Percentiles rank a stretch among this genome's conserved stretches.
phyloP scores from a whole-genome alignment of 2,113 vertebrate genomes.

The Greenwoodochromis staneri region DNA sequence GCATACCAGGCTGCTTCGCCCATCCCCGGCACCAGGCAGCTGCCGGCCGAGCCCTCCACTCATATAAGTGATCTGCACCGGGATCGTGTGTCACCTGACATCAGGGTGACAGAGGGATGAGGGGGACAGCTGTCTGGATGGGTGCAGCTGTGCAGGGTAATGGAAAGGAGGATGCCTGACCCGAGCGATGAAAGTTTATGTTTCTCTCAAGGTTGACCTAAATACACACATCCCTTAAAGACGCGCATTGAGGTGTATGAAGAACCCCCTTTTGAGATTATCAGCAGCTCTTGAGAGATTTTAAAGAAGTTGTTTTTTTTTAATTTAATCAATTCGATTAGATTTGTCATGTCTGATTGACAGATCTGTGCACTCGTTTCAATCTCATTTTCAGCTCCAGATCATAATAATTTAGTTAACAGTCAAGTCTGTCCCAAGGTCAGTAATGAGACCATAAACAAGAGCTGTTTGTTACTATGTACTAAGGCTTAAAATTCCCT shows the following conservation, averaged over 20 bases:
- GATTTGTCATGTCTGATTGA: not conserved
- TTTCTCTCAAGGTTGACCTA: not conserved
- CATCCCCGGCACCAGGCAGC: conserved; percentile 58
- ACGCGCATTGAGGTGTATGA: not conserved
- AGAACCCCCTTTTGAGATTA: not conserved
- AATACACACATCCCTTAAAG: not conserved
- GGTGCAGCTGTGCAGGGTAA: conserved; percentile 51
- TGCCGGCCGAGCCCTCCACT: conserved; percentile 54
- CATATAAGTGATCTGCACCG: conserved; percentile 17
- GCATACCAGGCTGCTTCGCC: conserved; percentile 56
- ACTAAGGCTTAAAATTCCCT: not conserved
- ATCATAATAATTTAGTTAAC: not conserved
- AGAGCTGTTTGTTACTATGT: not conserved
- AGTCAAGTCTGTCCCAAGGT: not conserved
- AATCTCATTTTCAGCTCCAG: not conserved
- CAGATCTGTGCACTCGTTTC: not conserved
- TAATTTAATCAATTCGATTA: not conserved
- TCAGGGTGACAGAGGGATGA: conserved; percentile 22
- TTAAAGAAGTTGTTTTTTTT: not conserved
- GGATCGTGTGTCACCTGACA: conserved; percentile 57
- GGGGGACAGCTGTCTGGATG: conserved; percentile 45
- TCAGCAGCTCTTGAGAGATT: not conserved
- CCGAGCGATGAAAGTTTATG: conserved; percentile 13
- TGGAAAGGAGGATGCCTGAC: conserved; percentile 20
- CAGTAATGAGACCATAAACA: not conserved